Base-by-base conservation (phyloP, 2,888 invertebrate genomes). In the Conops quadrifasciatus region DNA sequence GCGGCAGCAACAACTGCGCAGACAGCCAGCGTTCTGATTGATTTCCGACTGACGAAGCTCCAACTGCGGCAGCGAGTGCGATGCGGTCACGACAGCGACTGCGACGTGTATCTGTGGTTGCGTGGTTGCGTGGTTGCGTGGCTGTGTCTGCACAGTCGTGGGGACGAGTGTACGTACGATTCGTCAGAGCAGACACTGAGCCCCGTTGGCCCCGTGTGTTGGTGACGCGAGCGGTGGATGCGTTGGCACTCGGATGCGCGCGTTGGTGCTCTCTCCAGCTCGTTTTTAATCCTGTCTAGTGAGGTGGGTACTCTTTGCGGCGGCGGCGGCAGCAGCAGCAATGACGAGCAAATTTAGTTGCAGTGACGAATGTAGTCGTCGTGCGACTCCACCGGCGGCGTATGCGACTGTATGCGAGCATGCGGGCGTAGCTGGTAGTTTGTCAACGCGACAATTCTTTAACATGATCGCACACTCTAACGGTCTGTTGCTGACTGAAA, bases 391-490 rank as follows among this genome's bases (percentile, higher is more conserved):
- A 59, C 21, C 60, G 68, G 68, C 53, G 67, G n/a, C n/a, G n/a
- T n/a, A n/a, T 59, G 13, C 58, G 45, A 1, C 47, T 58, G 45
- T 58, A 26, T 67, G 58, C 19, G 45, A 67, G 67, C 56, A 56
- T 24, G 67, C 56, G n/a, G 26, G 36, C 56, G 66, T 56, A 36
- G 28, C 65, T 66, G 43, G 16, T 43, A 43, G 43, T 30, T 66
- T 68, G 60, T 60, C 62, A 62, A 51, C 62, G 68, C 68, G 68
- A 68, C 68, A 51, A 28, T 24, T 51, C 49, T 76, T 78, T 75
- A 74, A 77, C 82, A 80, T 79, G 82, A 79, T 81, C 80, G 81
- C 80, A 78, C 83, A 78, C 80, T 79, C 74, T 82, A 83, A 82
- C 82, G 83, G 82, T 82, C 79, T 78, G 77, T 78, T 77, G 79